Base-by-base conservation (phyloP, 2,797 vertebrate species). In the Erethizon dorsatum region DNA sequence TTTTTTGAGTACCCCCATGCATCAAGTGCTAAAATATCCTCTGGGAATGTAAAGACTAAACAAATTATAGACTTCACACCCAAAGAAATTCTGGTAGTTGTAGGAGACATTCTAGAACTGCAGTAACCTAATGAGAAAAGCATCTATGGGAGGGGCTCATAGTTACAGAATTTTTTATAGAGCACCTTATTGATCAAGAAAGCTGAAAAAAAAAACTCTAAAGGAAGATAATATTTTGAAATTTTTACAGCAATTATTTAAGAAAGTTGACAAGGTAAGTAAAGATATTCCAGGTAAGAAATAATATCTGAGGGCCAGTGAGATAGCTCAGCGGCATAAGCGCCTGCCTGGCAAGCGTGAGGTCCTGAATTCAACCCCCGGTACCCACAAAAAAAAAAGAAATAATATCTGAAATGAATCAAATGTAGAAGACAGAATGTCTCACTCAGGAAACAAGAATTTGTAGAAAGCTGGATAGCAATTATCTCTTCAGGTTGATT, bases 351-450 rank as follows among this genome's bases (percentile, higher is more conserved):
- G n/a, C n/a, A n/a, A n/a, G n/a, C n/a, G n/a, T n/a, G n/a, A n/a
- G n/a, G n/a, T n/a, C n/a, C n/a, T n/a, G n/a, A n/a, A n/a, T n/a
- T n/a, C n/a, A n/a, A n/a, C n/a, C n/a, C n/a, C n/a, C n/a, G n/a
- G n/a, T n/a, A n/a, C n/a, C n/a, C n/a, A n/a, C n/a, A n/a, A n/a
- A n/a, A n/a, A n/a, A n/a, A n/a, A n/a, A 45, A 90, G 41, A 31
- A 12, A 88, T 5, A 65, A 2, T 75, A 90, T 83, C 50, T 73
- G 61, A 91, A 95, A 65, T 88, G n/a, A 92, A 59, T 78, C 26
- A 57, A 56, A 57, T 7, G 31, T 28, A 31, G 24, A 37, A 52
- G 20, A n/a, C 17, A 96, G 3, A n/a, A 13, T 28, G 22, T 1
- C 12, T 94, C 50, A 61, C 14, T 73, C n/a, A 54, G 73, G 4